phyloP scores from a whole-genome alignment of 2,113 vertebrate genomes.

The Macaca nemestrina region DNA sequence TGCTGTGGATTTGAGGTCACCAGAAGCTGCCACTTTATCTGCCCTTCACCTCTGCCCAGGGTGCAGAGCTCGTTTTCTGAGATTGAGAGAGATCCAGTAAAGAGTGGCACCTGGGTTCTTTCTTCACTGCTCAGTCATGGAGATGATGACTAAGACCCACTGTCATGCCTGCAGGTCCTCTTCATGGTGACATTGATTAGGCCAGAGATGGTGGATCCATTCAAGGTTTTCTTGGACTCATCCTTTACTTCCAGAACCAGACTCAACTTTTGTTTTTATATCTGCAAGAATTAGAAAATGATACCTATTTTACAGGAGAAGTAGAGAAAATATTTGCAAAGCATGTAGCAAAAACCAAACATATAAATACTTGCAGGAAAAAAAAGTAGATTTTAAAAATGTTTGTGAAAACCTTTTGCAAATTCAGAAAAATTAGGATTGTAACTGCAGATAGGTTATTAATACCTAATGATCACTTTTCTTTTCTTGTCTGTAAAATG shows the following conservation, averaged over 20 bases:
- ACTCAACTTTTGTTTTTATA: not conserved
- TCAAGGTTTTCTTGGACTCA: not conserved
- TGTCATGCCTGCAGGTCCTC: accelerated
- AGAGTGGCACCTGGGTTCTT: not conserved
- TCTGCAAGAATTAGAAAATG: not conserved
- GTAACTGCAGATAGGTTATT: not conserved
- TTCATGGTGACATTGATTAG: not conserved
- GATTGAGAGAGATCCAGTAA: accelerated
- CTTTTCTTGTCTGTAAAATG: not conserved
- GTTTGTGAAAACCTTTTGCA: not conserved
- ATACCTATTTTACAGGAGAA: not conserved
- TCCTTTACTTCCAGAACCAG: not conserved
- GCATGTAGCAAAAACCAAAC: not conserved
- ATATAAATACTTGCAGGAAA: not conserved
- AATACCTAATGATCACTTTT: not conserved
- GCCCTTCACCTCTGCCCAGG: not conserved
- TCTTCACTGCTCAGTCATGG: not conserved
- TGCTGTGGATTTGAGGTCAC: not conserved
- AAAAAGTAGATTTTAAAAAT: not conserved
- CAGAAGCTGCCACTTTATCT: not conserved
- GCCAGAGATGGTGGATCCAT: accelerated
- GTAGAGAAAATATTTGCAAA: not conserved
- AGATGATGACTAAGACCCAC: not conserved
- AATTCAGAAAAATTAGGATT: not conserved
- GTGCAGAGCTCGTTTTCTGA: not conserved